phyloP scores from a whole-genome alignment of 2,888 invertebrate genomes.

The Altica lythri region DNA sequence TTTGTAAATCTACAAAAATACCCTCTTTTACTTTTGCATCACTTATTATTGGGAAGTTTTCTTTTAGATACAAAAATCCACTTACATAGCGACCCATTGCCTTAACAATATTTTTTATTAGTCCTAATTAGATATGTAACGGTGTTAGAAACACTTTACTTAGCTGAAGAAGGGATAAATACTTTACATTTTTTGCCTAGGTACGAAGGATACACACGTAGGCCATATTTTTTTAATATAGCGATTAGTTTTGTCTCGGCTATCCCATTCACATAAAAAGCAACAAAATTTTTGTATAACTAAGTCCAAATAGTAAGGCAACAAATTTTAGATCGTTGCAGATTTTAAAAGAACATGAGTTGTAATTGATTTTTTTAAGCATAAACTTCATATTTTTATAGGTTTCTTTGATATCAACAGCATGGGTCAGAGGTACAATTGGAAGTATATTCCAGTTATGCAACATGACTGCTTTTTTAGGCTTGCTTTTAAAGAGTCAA shows the following conservation, averaged over 20 bases:
- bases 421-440: neutral
- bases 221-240: too few relatives aligned
- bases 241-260: too few relatives aligned
- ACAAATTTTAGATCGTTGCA: neutral
- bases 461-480: neutral
- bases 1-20: neutral
- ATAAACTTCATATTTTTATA: neutral
- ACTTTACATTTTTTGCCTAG: too few relatives aligned
- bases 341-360: neutral
- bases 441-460: neutral
- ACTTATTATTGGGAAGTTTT: slow-evolving; percentile 1
- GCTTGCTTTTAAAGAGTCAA: neutral
- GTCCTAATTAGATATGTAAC: neutral
- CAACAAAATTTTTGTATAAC: too few relatives aligned
- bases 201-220: too few relatives aligned
- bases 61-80: slow-evolving; percentile 3
- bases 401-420: neutral
- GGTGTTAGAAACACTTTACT: slow-evolving; percentile 1
- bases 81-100: neutral
- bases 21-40: slow-evolving; percentile 11
- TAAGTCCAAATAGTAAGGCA: neutral
- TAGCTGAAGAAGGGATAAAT: too few relatives aligned
- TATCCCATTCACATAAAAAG: too few relatives aligned
- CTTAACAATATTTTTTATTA: slow-evolving; percentile 8
- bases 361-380: neutral